Evolutionary conservation across 2,797 vertebrate species (phyloP).

Genomic region (Schizopygopsis pylzovi): DNA sequence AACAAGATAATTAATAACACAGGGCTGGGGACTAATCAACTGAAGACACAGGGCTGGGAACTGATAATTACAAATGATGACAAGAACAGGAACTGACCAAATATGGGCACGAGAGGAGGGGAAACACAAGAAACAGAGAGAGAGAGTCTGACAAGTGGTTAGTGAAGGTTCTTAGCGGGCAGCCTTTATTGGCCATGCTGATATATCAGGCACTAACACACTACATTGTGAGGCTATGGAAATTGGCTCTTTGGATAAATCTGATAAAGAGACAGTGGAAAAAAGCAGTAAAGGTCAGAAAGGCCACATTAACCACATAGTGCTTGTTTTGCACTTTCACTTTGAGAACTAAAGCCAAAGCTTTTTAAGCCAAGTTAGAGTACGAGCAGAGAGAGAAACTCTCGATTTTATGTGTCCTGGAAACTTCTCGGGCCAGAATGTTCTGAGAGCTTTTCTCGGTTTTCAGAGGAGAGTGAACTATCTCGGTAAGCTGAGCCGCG

Average conservation of each 20-base stretch:
- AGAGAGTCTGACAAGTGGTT: no score
- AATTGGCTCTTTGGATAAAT: conserved; percentile 24
- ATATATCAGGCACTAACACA: conserved; percentile 7
- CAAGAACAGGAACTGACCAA: no score
- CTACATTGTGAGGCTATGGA: conserved; percentile 18
- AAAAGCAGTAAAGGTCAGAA: conserved; percentile 19
- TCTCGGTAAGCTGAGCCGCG: neutral
- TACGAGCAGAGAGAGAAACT: neutral
- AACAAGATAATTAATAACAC: no score
- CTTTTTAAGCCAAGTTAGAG: conserved; percentile 29
- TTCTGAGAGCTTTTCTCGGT: conserved; percentile 21
- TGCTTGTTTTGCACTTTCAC: conserved; percentile 4
- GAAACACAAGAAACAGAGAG: no score
- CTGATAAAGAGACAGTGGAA: conserved; percentile 6
- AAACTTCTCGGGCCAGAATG: conserved; percentile 9
- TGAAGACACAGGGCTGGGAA: no score
- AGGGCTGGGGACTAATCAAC: no score
- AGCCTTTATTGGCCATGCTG: conserved; percentile 22
- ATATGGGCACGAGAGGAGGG: no score
- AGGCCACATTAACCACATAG: neutral
- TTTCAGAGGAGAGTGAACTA: neutral
- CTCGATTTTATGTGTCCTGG: neutral
- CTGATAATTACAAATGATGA: no score
- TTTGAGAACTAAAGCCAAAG: conserved; percentile 9
- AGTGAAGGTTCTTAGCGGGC: conserved; percentile 1